Evolutionary conservation across 1,140 invertebrate genomes (phyloP).

Genomic region (Gonioctena quinquepunctata): DNA sequence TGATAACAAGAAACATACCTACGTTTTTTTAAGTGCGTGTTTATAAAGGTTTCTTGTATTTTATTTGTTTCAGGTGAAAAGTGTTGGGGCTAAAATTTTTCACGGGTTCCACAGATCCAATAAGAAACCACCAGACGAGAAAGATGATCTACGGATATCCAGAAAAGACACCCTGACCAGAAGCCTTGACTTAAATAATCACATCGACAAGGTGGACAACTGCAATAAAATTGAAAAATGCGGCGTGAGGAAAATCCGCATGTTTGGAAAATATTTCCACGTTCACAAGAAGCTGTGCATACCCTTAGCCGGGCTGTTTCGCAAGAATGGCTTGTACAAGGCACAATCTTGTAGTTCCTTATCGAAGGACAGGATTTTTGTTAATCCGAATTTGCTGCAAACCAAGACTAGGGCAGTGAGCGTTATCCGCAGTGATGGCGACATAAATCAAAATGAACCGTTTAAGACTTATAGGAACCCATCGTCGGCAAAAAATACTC

Average conservation of each 20-base stretch:
- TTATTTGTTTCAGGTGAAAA: constrained; percentile 12
- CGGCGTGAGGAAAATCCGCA: constrained; percentile 1
- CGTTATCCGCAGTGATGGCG: not conserved
- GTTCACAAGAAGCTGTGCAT: constrained; percentile 65
- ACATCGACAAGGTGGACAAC: constrained; percentile 53
- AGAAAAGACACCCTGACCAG: constrained; percentile 23
- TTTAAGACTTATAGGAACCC: constrained; percentile 52
- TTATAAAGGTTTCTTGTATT: not conserved
- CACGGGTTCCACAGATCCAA: constrained; percentile 35
- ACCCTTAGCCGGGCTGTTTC: constrained; percentile 61
- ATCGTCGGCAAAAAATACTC: constrained; percentile 34
- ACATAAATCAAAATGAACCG: constrained; percentile 46
- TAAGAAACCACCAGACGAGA: constrained; percentile 22
- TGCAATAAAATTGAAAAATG: constrained; percentile 31
- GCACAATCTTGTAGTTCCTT: constrained; percentile 65
- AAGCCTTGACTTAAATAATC: constrained; percentile 31
- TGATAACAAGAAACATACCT: no score
- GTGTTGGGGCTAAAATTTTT: constrained; percentile 33
- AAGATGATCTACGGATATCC: constrained; percentile 27
- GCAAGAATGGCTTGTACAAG: constrained; percentile 62
- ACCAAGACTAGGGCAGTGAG: constrained; percentile 3
- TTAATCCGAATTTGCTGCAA: constrained; percentile 22
- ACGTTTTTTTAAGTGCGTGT: no score
- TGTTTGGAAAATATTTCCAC: constrained; percentile 64
- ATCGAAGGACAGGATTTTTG: constrained; percentile 57